A percentile compares a stretch with the other conserved stretches of the same genome.
Conservation (phyloP, 2,888 invertebrate genomes). For the Meandrusa payeni region DNA sequence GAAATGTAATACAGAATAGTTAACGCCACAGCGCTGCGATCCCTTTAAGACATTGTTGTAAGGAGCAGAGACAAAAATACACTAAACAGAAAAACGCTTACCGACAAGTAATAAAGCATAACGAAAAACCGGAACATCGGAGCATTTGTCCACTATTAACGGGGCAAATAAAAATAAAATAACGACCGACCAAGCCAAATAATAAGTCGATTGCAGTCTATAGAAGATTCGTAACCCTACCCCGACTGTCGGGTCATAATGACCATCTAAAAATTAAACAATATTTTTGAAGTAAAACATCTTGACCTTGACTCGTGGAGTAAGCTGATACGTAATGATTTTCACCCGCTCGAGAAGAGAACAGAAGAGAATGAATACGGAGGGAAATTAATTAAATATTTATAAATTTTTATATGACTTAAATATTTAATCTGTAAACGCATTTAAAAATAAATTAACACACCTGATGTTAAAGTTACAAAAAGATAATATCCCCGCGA, state of each 20-base stretch:
- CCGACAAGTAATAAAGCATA: conserved; percentile 9
- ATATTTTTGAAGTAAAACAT: neutral
- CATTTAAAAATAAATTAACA: too few species aligned
- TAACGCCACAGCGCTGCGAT: too few species aligned
- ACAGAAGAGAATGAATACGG: too few species aligned
- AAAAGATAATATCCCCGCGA: too few species aligned
- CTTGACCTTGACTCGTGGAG: too few species aligned
- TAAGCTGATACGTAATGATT: too few species aligned
- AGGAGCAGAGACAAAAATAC: conserved; percentile 8
- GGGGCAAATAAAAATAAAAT: conserved; percentile 2
- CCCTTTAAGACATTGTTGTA: conserved; percentile 10
- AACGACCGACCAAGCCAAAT: neutral
- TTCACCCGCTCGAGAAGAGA: too few species aligned
- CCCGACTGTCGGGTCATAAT: neutral
- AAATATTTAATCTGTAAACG: too few species aligned
- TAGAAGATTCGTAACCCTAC: neutral
- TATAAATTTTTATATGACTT: too few species aligned
- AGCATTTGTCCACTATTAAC: conserved; percentile 1
- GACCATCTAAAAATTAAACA: neutral
- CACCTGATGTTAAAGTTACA: too few species aligned
- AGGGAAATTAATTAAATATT: neutral
- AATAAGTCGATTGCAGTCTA: neutral
- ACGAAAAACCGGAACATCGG: conserved; percentile 9
- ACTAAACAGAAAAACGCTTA: conserved; percentile 12
- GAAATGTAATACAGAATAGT: too few species aligned